Percentiles rank a stretch among this genome's conserved stretches.
phyloP scores from a whole-genome alignment of 1,140 invertebrate genomes.

The Drosophila bipectinata region DNA sequence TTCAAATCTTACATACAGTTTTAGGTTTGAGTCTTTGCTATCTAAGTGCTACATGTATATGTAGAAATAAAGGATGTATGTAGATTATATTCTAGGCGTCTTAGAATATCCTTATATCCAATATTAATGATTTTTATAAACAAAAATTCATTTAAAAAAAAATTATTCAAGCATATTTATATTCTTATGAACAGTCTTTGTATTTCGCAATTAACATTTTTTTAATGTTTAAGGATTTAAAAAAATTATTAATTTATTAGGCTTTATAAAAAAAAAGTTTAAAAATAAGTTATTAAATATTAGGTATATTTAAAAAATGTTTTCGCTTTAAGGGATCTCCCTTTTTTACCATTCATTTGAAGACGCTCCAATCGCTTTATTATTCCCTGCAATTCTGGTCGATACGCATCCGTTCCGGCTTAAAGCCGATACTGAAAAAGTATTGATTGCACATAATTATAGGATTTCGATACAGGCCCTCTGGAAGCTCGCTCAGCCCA shows the following conservation, averaged over 20 bases:
- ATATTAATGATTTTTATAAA: too few species aligned
- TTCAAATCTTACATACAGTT: not conserved
- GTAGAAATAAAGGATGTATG: not conserved
- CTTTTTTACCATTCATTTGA: not conserved
- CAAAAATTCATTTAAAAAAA: too few species aligned
- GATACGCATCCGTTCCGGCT: slow-evolving; percentile 57
- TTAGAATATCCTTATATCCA: too few species aligned
- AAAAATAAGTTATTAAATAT: not conserved
- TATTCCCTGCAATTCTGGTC: slow-evolving; percentile 24
- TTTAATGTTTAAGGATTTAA: too few species aligned
- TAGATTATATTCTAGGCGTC: too few species aligned
- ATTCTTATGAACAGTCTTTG: too few species aligned
- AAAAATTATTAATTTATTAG: too few species aligned
- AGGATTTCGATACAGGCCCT: slow-evolving; percentile 55
- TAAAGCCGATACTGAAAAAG: slow-evolving; percentile 69
- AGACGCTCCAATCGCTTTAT: slow-evolving; percentile 59
- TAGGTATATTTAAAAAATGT: not conserved
- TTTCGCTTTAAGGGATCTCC: slow-evolving; percentile 37
- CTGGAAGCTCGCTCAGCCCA: slow-evolving; percentile 17
- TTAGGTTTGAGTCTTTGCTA: not conserved
- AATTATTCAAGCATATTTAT: too few species aligned
- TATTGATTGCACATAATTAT: slow-evolving; percentile 82
- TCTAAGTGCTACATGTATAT: not conserved
- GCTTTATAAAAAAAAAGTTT: too few species aligned
- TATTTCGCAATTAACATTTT: too few species aligned